phyloP scores from a whole-genome alignment of 2,113 vertebrate genomes.

The Otocyon megalotis region DNA sequence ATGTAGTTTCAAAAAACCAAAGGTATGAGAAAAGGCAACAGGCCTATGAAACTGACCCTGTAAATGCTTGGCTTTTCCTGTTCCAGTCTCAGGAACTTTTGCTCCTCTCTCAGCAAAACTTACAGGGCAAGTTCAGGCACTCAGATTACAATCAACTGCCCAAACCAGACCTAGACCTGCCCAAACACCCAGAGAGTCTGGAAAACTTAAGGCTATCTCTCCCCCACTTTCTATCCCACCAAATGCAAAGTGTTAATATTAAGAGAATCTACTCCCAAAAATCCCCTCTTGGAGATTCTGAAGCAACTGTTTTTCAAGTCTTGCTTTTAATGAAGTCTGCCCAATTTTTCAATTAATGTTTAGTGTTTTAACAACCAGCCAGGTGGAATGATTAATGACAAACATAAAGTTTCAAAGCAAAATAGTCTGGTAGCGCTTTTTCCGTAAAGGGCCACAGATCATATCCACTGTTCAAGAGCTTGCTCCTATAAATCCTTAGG shows the following conservation, averaged over 20 bases:
- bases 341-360: conserved; percentile 63
- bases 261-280: conserved; percentile 2
- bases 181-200: conserved; percentile 52
- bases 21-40: conserved; percentile 55
- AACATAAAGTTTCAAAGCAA: conserved; percentile 65
- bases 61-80: conserved; percentile 80
- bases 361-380: conserved; percentile 51
- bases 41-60: conserved; percentile 44
- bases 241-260: neutral
- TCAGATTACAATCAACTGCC: conserved; percentile 78
- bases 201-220: conserved; percentile 64
- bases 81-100: conserved; percentile 69
- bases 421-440: conserved; percentile 44
- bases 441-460: conserved; percentile 34
- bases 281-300: neutral
- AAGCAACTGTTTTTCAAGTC: conserved; percentile 61
- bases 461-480: conserved; percentile 13
- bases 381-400: conserved; percentile 54
- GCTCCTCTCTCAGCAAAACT: conserved; percentile 67
- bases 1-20: conserved; percentile 54
- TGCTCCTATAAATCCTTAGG: conserved; percentile 14
- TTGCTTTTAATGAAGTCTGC: conserved; percentile 57
- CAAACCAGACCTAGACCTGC: conserved; percentile 76
- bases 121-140: conserved; percentile 79
- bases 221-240: neutral